Evolutionary conservation across 2,113 vertebrate species (phyloP).

Genomic region (Centropus bengalensis): DNA sequence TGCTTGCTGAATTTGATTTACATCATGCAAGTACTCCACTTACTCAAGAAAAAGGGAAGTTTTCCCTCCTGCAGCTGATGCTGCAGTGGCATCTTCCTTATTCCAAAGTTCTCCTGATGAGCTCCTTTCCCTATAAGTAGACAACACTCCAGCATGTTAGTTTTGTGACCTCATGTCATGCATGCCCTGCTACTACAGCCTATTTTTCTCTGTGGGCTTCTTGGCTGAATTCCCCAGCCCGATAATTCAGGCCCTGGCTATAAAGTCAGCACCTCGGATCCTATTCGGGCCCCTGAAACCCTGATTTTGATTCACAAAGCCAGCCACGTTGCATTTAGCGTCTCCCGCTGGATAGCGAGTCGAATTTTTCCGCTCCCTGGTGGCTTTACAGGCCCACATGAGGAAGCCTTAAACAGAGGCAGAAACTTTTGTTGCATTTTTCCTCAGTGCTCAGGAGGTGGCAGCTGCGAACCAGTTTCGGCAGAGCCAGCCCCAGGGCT

Average conservation of each 20-base stretch:
- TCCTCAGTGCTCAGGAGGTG: background rate
- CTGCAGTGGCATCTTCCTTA: background rate
- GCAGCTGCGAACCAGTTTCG: background rate
- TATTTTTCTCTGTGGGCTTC: background rate
- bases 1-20: background rate
- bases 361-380: accelerated
- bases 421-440: background rate
- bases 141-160: background rate
- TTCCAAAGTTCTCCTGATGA: background rate
- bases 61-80: background rate
- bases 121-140: background rate
- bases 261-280: background rate
- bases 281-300: background rate
- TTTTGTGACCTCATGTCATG: background rate
- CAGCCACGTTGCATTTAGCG: background rate
- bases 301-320: background rate
- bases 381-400: accelerated
- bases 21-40: background rate
- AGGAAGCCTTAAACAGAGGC: background rate
- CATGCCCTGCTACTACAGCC: accelerated
- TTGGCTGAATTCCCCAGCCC: background rate
- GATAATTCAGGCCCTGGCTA: background rate
- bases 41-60: background rate
- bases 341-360: background rate
- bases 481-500: background rate